Conservation (phyloP, 2,797 vertebrate genomes). For the Geotrypetes seraphini region DNA sequence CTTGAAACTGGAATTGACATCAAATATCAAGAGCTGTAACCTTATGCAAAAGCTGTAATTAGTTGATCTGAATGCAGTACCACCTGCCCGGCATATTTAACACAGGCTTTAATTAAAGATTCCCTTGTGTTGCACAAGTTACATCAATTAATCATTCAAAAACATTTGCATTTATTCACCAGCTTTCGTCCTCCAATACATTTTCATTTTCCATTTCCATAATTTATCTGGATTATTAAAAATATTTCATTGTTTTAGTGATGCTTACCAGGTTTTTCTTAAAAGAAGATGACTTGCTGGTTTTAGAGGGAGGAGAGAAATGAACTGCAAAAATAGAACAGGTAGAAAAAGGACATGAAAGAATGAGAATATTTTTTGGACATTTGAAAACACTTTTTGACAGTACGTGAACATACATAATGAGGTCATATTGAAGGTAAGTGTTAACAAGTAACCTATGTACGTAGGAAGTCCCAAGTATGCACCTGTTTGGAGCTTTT, state of each 20-base stretch:
- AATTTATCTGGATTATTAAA: constrained; percentile 64
- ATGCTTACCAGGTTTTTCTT: background rate
- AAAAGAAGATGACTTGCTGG: background rate
- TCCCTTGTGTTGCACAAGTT: constrained; percentile 48
- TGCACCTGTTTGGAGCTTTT: too few species aligned
- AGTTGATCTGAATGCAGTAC: background rate
- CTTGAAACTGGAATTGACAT: background rate
- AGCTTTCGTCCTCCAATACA: constrained; percentile 58
- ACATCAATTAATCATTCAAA: constrained; percentile 68
- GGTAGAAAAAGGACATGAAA: too few species aligned
- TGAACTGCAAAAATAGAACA: too few species aligned
- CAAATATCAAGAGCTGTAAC: background rate
- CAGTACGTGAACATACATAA: too few species aligned
- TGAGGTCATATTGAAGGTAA: too few species aligned
- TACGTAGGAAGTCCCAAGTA: too few species aligned
- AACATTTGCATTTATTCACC: constrained; percentile 66
- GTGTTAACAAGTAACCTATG: too few species aligned
- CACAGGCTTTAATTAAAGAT: constrained; percentile 64
- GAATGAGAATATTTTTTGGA: too few species aligned
- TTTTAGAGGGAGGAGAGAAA: background rate
- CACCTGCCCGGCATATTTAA: constrained; percentile 50
- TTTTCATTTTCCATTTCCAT: constrained; percentile 61
- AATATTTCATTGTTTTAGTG: constrained; percentile 44
- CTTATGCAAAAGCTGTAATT: background rate
- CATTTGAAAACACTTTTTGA: too few species aligned